Evolutionary conservation across 2,888 invertebrate genomes (phyloP).

Genomic region (Clepsis dumicolana): DNA sequence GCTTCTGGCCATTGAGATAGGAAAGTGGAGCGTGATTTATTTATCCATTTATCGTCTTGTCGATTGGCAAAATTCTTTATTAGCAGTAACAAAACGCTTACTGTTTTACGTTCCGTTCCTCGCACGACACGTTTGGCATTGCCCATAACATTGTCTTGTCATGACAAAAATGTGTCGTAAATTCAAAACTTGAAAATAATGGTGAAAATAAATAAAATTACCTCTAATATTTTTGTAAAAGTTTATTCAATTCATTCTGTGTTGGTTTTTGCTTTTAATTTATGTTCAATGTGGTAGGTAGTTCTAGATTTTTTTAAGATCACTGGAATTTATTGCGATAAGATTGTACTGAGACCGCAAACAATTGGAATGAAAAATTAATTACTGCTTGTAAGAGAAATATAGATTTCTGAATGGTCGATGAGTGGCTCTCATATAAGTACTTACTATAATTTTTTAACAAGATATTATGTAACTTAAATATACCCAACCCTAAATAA

Average conservation of each 20-base stretch:
- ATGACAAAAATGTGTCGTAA: neutral
- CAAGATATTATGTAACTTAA: neutral
- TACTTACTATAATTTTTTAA: neutral
- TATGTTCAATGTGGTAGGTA: too few relatives aligned
- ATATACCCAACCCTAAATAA: conserved; percentile 28
- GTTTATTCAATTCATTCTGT: neutral
- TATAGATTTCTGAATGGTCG: neutral
- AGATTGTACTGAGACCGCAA: too few relatives aligned
- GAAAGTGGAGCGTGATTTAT: too few relatives aligned
- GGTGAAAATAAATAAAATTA: neutral
- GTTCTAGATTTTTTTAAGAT: too few relatives aligned
- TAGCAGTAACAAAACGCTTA: neutral
- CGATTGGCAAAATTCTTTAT: neutral
- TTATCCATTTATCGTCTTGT: too few relatives aligned
- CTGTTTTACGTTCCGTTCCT: conserved; percentile 1
- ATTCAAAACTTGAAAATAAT: neutral
- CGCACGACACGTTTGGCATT: neutral
- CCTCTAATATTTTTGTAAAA: neutral
- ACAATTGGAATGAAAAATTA: neutral
- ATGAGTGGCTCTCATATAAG: neutral
- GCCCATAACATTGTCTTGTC: too few relatives aligned
- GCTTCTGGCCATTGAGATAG: too few relatives aligned
- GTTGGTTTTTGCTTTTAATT: too few relatives aligned
- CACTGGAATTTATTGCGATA: too few relatives aligned
- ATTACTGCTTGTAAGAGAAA: too few relatives aligned